Conservation (phyloP, 1,140 invertebrate species). For the Lethocerus indicus region DNA sequence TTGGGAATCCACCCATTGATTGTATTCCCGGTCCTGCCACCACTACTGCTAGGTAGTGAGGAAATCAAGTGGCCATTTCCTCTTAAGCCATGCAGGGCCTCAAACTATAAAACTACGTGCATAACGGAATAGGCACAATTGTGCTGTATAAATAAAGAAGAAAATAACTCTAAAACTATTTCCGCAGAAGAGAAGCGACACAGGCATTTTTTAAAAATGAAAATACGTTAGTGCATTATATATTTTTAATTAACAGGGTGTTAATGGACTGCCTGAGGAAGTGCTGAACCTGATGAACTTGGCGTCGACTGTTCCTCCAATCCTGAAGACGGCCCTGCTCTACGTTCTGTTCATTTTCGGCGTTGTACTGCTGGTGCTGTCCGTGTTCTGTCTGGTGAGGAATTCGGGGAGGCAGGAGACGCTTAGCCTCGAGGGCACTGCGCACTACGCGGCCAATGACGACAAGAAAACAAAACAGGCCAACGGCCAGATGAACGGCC, state of each 20-base stretch:
- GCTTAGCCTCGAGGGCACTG: slow-evolving; percentile 21
- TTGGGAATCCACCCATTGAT: too few species aligned
- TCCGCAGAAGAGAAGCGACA: neutral
- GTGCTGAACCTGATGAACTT: slow-evolving; percentile 55
- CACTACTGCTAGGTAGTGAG: too few species aligned
- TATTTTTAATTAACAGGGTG: slow-evolving; percentile 38
- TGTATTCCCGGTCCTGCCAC: too few species aligned
- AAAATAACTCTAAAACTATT: neutral
- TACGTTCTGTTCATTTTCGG: slow-evolving; percentile 48
- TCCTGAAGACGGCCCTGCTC: slow-evolving; percentile 45
- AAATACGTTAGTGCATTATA: neutral
- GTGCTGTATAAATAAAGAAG: too few species aligned
- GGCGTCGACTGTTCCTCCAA: slow-evolving; percentile 54
- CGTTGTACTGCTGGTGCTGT: slow-evolving; percentile 44
- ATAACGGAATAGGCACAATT: too few species aligned
- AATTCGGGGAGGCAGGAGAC: slow-evolving; percentile 32
- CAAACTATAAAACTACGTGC: too few species aligned
- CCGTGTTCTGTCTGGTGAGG: slow-evolving; percentile 53
- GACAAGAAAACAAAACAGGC: slow-evolving; percentile 16
- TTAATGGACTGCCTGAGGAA: slow-evolving; percentile 53
- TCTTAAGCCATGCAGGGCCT: too few species aligned
- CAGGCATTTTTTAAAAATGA: neutral
- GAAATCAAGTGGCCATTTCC: too few species aligned
- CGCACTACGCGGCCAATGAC: slow-evolving; percentile 21
- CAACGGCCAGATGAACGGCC: slow-evolving; percentile 17